Evolutionary conservation across 2,797 vertebrate genomes (phyloP), one percentile per base, ranked within the genome.

Genomic region (Oreochromis mossambicus): DNA sequence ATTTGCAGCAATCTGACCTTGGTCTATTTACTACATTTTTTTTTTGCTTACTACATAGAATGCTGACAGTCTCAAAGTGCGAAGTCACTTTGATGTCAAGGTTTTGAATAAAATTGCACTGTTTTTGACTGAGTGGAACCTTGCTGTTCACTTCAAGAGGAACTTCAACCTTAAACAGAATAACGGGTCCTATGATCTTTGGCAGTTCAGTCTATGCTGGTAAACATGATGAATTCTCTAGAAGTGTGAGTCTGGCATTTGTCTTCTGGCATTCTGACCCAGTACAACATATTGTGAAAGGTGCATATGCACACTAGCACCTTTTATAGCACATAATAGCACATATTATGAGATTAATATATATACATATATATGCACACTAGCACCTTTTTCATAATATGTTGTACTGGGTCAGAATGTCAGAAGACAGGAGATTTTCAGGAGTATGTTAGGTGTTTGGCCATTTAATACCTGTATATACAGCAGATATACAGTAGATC

Each of bases 161-260:
- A 91, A 86, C 81, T 75, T 83, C 80, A 87, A 78, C 80, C 83
- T 91, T 77, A 92, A 93, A 93, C 88, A 91, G 91, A 92, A 92
- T 92, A 86, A 82, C 75, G 38, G 77, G 14, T 83, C 68, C 80
- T 92, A 29, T 93, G 91, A 93, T 93, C 91, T 93, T 80, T 79
- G 50, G 81, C 79, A 80, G 51, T 89, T 85, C 82, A 80, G 51
- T 89, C 86, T 87, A 50, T 83, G 85, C 84, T 86, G 86, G 85
- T 92, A 92, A 87, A 91, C 79, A 81, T 48, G 81, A 83, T 80
- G 76, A 80, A 86, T 41, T 81, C 21, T 84, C 63, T 46, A 43
- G 34, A 63, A 79, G 50, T 52, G 51, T 77, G 36, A 48, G 66
- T 43, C 78, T 87, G 46, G 77, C 6, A 21, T 90, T 82, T 86